Percentiles rank a stretch among this genome's conserved stretches.
Conservation (phyloP, 1,140 invertebrate species). For the Drosophila novamexicana region DNA sequence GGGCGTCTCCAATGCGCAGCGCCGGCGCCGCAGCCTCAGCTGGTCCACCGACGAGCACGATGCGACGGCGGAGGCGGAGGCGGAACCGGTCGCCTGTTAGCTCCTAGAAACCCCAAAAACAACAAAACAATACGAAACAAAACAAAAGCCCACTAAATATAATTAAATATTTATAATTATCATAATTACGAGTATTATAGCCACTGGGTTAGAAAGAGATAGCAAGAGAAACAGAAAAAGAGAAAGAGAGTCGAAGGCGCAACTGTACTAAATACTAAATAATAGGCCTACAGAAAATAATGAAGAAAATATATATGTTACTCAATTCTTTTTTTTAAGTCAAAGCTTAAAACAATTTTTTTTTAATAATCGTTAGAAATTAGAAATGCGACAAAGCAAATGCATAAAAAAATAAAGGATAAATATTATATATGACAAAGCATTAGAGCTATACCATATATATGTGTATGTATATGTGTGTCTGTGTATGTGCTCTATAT, state of each 20-base stretch:
- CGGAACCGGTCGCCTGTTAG: constrained; percentile 60
- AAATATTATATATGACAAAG: constrained; percentile 9
- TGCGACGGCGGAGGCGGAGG: constrained; percentile 14
- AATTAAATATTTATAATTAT: constrained; percentile 22
- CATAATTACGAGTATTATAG: constrained; percentile 40
- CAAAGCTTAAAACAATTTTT: constrained; percentile 32
- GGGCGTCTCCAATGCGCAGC: constrained; percentile 68
- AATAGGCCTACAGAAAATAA: constrained; percentile 15
- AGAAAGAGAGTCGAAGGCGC: constrained; percentile 6
- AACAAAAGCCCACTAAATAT: constrained; percentile 29
- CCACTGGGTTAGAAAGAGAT: constrained; percentile 4
- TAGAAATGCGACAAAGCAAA: constrained; percentile 45
- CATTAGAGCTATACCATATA: constrained; percentile 21
- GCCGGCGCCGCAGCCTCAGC: constrained; percentile 59
- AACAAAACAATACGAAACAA: constrained; percentile 16
- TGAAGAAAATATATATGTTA: constrained; percentile 33
- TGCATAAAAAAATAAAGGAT: constrained; percentile 32
- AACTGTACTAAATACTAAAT: constrained; percentile 45
- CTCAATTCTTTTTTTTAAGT: constrained; percentile 34
- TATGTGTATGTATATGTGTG: constrained; percentile 40
- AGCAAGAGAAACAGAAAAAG: not conserved
- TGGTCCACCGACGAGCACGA: constrained; percentile 35
- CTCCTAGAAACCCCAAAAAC: constrained; percentile 20
- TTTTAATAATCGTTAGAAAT: constrained; percentile 34
- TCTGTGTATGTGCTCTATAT: constrained; percentile 36